phyloP scores from a whole-genome alignment of 2,113 vertebrate genomes.

The Sinocyclocheilus anshuiensis region DNA sequence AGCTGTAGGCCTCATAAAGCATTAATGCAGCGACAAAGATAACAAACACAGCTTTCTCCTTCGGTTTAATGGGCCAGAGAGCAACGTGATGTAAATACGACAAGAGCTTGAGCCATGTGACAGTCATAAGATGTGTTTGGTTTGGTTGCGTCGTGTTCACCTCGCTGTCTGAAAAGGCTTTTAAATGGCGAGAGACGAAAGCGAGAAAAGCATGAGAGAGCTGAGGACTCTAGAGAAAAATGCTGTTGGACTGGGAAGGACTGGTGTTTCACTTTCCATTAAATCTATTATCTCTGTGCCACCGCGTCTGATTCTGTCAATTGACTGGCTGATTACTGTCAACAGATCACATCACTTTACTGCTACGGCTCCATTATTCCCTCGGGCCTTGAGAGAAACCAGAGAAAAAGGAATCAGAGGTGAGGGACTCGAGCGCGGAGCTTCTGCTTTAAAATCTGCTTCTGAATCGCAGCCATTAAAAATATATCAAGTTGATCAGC shows the following conservation, averaged over 20 bases:
- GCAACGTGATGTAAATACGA: slow-evolving; percentile 35
- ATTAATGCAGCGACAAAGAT: neutral
- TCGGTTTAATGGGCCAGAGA: slow-evolving; percentile 36
- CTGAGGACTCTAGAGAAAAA: slow-evolving; percentile 49
- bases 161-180: slow-evolving; percentile 32
- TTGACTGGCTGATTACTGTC: slow-evolving; percentile 63
- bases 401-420: slow-evolving; percentile 51
- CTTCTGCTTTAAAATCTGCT: slow-evolving; percentile 59
- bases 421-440: slow-evolving; percentile 56
- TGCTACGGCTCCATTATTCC: neutral
- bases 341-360: slow-evolving; percentile 56
- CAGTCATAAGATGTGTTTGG: slow-evolving; percentile 25
- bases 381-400: neutral
- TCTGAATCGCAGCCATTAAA: slow-evolving; percentile 73
- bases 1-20: slow-evolving; percentile 30
- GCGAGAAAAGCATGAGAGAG: neutral
- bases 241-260: slow-evolving; percentile 47
- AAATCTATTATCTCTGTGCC: slow-evolving; percentile 61
- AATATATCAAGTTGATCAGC: slow-evolving; percentile 77
- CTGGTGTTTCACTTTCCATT: slow-evolving; percentile 61
- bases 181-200: slow-evolving; percentile 33
- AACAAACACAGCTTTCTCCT: slow-evolving; percentile 12
- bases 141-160: slow-evolving; percentile 20
- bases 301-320: slow-evolving; percentile 57
- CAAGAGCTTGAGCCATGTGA: slow-evolving; percentile 41